Base-by-base conservation (phyloP, 1,140 invertebrate genomes). In the Orchesella cincta region DNA sequence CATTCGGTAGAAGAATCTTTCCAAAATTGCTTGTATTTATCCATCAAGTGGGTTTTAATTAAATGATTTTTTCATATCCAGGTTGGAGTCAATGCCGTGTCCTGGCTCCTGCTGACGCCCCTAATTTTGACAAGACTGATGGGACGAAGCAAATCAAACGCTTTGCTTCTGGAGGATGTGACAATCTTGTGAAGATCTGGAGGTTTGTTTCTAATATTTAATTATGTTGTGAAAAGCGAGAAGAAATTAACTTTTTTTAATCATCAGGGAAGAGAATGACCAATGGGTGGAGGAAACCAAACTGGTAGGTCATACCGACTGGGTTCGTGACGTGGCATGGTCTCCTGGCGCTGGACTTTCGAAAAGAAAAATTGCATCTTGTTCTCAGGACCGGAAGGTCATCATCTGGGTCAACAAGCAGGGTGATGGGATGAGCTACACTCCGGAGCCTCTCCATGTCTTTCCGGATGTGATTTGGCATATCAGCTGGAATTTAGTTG, bases 401-500 rank as follows among this genome's bases (percentile, higher is more conserved):
- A 93, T 98, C 8, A 93, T 98, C 75, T 98, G 97, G 96, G 92
- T 90, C n/a, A 93, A 93, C 82, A 91, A 93, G 81, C 92, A 94
- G 85, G 90, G 92, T 81, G 82, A 82, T 54, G 81, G 84, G 57
- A 87, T 89, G 1, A 92, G 90, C 46, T 98, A 96, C 96, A 92
- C 89, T 76, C 90, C 93, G 1, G 92, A 90, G 76, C 89, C 94
- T 23, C 86, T 99, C 28, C 91, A 97, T 83, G 93, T 93, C 28
- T 98, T 98, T 86, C 94, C 97, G 85, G 96, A 98, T 89, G 97
- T 98, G 67, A 93, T 98, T 18, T 99, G 97, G 97, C 97, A 97
- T 86, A 93, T 99, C 0, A 98, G 96, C 83, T 99, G 98, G 97
- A 98, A 96, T 0, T 88, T 98, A 0, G 98, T 96, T 73, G 97